A percentile compares a stretch with the other conserved stretches of the same genome.
These are phyloP conservation scores for Xestia c-nigrum DNA, from an alignment of 2,888 invertebrate genomes.

Conservation along the genomic window DNA sequence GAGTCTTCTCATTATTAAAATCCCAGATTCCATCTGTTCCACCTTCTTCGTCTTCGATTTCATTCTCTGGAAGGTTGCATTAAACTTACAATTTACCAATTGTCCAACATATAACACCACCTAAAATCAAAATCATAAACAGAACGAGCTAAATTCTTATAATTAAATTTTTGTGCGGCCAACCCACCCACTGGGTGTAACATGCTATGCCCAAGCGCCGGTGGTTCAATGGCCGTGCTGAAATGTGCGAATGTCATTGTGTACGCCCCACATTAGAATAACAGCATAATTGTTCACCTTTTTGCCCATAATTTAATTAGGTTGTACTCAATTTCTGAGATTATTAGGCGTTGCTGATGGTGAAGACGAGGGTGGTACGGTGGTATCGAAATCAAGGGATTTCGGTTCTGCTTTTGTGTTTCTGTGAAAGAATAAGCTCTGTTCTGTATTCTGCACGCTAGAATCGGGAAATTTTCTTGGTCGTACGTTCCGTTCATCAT, in stretches of 20 bases:
- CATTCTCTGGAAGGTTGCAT: not conserved
- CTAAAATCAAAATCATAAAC: slow-evolving; percentile 37
- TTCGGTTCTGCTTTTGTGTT: not conserved
- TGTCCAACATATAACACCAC: not conserved
- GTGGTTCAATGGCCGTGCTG: slow-evolving; percentile 78
- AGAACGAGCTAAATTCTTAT: slow-evolving; percentile 53
- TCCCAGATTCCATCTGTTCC: not conserved
- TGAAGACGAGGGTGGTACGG: not conserved
- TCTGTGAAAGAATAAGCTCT: not conserved
- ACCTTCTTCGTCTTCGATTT: no score
- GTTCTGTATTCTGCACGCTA: not conserved
- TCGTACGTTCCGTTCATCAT: not conserved
- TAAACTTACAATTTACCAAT: not conserved
- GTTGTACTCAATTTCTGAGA: slow-evolving; percentile 5
- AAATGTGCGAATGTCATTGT: slow-evolving; percentile 83
- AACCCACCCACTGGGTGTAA: slow-evolving; percentile 65
- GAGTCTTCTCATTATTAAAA: not conserved
- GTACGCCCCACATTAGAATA: slow-evolving; percentile 70
- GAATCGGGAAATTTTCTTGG: not conserved
- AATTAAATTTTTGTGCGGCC: slow-evolving; percentile 63
- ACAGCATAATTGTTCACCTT: slow-evolving; percentile 70
- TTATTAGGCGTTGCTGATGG: not conserved
- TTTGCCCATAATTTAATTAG: slow-evolving; percentile 40
- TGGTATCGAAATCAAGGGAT: not conserved
- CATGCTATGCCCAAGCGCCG: slow-evolving; percentile 61